Base-by-base conservation (phyloP, 2,113 vertebrate genomes). In the Cinclus mexicanus region DNA sequence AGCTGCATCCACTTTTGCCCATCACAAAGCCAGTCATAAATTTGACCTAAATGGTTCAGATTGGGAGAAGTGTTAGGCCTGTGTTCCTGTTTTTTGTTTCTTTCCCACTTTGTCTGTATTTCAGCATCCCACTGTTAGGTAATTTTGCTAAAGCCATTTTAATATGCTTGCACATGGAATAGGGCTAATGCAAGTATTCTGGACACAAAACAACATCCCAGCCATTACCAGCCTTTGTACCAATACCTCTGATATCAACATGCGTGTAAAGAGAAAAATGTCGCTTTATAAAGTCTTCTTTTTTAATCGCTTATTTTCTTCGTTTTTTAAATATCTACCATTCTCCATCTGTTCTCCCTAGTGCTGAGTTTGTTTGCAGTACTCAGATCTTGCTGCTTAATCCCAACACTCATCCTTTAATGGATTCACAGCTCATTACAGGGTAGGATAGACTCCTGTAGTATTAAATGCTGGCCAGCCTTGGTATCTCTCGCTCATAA, bases 301-400 rank as follows among this genome's bases (percentile, higher is more conserved):
- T 94, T 87, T 76, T 93, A 96, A 94, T 95, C 96, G 90, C 96
- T 95, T 94, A 53, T 95, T 97, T 94, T 95, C 89, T 94, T 96
- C 5, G 0, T 79, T 94, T 94, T 89, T 95, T 77, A 92, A 94
- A 88, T 94, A 92, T 87, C 91, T 91, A 72, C 87, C 81, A 67
- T 96, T 97, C 91, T 96, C 95, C 92, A 95, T 96, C 96, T 98
- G 95, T 92, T 97, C 75, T 95, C 84, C 59, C 74, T 56, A 94
- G 81, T 67, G 83, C 63, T 75, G 71, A 69, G 89, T 60, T 92
- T 83, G 87, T 95, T 94, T 94, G 85, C 46, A 72, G 69, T 68
- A 37, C 86, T 97, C 56, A 33, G 42, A 95, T 95, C 94, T 93
- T 95, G 71, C 87, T 65, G 42, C 82, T 97, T 91, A 88, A 92